phyloP scores from a whole-genome alignment of 2,113 vertebrate species.

The Rhinopomastus cyanomelas region DNA sequence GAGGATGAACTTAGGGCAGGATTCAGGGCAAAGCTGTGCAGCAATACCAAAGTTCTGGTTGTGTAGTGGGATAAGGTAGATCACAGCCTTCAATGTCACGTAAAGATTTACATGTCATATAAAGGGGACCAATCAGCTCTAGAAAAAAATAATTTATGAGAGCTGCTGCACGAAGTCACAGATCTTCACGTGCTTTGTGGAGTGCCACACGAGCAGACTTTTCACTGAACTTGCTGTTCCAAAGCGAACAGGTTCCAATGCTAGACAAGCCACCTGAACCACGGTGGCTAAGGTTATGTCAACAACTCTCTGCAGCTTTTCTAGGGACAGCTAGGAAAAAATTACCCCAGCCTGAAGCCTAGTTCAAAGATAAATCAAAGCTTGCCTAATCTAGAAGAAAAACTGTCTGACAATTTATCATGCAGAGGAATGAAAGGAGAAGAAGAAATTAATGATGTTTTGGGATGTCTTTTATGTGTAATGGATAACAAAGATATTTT shows the following conservation, averaged over 20 bases:
- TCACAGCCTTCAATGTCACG: not conserved
- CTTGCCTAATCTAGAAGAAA: not conserved
- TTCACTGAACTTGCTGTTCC: not conserved
- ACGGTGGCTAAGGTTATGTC: not conserved
- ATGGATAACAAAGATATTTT: not conserved
- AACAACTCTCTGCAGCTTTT: not conserved
- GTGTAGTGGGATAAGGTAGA: not conserved
- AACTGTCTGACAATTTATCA: not conserved
- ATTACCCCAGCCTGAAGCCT: not conserved
- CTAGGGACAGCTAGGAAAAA: not conserved
- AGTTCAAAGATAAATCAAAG: constrained; percentile 38
- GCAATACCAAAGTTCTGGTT: not conserved
- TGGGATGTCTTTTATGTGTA: not conserved
- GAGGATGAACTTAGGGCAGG: not conserved
- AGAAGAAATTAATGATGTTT: not conserved
- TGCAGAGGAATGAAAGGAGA: not conserved
- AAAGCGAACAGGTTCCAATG: not conserved
- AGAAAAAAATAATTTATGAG: not conserved
- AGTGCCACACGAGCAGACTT: not conserved
- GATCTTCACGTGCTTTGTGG: not conserved
- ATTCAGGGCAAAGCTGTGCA: not conserved
- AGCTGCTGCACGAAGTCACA: not conserved
- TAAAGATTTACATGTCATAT: fast-evolving
- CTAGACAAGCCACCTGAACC: not conserved
- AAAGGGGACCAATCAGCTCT: not conserved